These are phyloP conservation scores for Calephelis nemesis DNA, from an alignment of 1,140 invertebrate genomes.

Conservation along the genomic window DNA sequence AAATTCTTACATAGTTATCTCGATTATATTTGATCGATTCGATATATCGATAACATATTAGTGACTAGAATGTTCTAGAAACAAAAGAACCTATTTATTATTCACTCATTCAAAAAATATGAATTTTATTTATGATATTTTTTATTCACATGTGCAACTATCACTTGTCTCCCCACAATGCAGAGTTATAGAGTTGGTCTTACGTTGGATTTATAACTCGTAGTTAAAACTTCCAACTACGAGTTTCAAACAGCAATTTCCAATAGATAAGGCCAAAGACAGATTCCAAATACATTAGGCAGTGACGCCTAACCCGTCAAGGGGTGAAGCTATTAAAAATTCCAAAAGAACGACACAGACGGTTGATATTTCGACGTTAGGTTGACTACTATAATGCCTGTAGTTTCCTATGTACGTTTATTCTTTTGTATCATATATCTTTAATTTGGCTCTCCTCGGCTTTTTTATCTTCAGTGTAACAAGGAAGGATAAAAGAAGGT, in stretches of 20 bases:
- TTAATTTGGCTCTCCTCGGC: too few relatives aligned
- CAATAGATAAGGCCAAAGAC: conserved; percentile 73
- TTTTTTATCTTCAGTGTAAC: too few relatives aligned
- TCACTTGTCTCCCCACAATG: conserved; percentile 42
- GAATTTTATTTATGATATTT: neutral
- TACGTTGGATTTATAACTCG: conserved; percentile 67
- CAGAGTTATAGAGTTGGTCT: conserved; percentile 55
- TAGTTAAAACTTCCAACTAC: conserved; percentile 70
- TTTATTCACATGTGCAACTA: conserved; percentile 17
- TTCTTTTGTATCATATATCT: too few relatives aligned
- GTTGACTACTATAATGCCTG: too few relatives aligned
- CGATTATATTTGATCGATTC: too few relatives aligned
- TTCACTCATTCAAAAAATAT: too few relatives aligned
- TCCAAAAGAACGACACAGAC: conserved; percentile 45
- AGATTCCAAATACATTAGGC: conserved; percentile 76
- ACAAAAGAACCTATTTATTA: too few relatives aligned
- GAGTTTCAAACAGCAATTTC: conserved; percentile 73
- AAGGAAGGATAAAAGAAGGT: too few relatives aligned
- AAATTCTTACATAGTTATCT: too few relatives aligned
- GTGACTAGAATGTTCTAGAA: too few relatives aligned
- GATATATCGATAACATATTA: too few relatives aligned
- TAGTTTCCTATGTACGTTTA: too few relatives aligned
- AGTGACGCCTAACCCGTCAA: conserved; percentile 40
- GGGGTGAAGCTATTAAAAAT: conserved; percentile 76
- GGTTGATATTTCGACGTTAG: conserved; percentile 43